Percentiles rank a stretch among this genome's conserved stretches.
Conservation (phyloP, 2,888 invertebrate genomes). For the Stomorhina lunata region DNA sequence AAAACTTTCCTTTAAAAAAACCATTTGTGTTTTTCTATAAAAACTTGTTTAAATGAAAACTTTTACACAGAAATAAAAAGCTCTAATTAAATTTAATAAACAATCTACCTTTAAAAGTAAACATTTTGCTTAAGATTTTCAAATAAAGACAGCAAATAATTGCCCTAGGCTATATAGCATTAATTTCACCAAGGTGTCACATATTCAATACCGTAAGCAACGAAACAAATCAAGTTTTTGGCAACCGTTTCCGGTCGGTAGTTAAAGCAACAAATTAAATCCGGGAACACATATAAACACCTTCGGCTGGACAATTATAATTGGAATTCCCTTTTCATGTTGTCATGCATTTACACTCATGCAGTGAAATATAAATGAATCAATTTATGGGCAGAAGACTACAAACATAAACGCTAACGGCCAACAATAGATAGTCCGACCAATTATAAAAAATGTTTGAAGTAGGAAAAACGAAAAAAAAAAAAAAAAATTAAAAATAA, state of each 20-base stretch:
- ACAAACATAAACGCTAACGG: not conserved
- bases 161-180: not conserved
- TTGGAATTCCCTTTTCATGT: slow-evolving; percentile 12
- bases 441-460: not conserved
- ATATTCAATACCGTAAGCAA: not conserved
- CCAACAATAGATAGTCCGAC: slow-evolving; percentile 1
- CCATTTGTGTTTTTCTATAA: too few species aligned
- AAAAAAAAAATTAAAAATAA: slow-evolving; percentile 9
- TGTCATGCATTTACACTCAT: not conserved
- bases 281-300: slow-evolving; percentile 10
- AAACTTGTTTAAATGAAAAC: too few species aligned
- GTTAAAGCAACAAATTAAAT: not conserved
- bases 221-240: slow-evolving; percentile 25
- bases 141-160: not conserved
- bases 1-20: too few species aligned
- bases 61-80: too few species aligned
- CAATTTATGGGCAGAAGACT: not conserved
- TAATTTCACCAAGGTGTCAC: not conserved
- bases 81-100: too few species aligned
- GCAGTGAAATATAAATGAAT: not conserved
- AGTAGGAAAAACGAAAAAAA: not conserved
- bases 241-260: slow-evolving; percentile 4
- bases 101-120: too few species aligned
- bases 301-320: slow-evolving; percentile 42
- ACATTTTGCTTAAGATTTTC: too few species aligned